Base-by-base conservation (phyloP, 2,797 vertebrate genomes). In the Alfaro cultratus region DNA sequence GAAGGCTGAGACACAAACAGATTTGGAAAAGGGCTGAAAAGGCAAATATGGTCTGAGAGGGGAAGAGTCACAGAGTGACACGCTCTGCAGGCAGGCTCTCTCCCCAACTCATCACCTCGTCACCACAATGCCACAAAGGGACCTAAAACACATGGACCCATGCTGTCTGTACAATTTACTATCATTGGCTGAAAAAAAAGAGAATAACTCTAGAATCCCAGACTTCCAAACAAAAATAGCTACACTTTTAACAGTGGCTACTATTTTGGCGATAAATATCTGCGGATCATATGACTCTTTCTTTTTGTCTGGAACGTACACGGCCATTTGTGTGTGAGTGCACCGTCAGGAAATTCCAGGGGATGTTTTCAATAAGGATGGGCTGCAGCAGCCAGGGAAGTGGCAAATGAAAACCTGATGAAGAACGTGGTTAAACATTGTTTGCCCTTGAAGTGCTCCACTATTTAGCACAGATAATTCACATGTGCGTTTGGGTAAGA, bases 361-460 rank as follows among this genome's bases (percentile, higher is more conserved):
- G 94, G 94, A 96, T 96, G 95, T 95, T 96, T 95, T 95, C 91
- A 96, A 95, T 96, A 95, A 96, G 89, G 80, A 57, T 6, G 67
- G 82, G 84, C 89, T 89, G 88, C 84, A 39, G 90, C 90, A 86
- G 90, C 90, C 83, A 89, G 82, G 83, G 89, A 91, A 82, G 91
- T 86, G 88, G 91, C 89, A 94, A 95, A 96, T 94, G 90, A 95
- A 93, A 95, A 94, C 92, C 92, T 93, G 93, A 92, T 94, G 95
- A 94, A 93, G 80, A 83, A 80, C 86, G 90, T 87, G 86, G 46
- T 82, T 75, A 80, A 81, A 80, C 80, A 75, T 85, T 3, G 86
- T 74, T 80, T 83, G 55, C 74, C 76, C 85, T 77, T 60, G 21
- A 72, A 62, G 26, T 70, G 67, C 23, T 72, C 49, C 46, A 45